phyloP scores from a whole-genome alignment of 2,113 vertebrate species.

The Climacteris rufus region DNA sequence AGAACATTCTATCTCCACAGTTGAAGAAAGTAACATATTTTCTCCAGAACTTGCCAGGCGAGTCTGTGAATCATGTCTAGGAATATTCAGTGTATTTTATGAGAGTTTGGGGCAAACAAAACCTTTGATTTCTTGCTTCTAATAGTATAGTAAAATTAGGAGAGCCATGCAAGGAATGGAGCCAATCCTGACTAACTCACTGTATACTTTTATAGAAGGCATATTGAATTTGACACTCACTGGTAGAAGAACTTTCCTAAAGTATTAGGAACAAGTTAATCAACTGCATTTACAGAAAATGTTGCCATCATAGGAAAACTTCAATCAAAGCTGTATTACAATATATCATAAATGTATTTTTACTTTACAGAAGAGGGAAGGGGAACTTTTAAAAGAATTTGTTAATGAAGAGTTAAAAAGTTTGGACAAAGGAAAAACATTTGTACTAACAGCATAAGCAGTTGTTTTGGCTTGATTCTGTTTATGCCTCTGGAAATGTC shows the following conservation, averaged over 20 bases:
- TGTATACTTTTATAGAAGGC: background rate
- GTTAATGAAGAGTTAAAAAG: background rate
- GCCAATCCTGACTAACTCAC: background rate
- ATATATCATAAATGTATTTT: background rate
- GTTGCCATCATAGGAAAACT: background rate
- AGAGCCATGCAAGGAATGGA: background rate
- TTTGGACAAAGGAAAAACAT: background rate
- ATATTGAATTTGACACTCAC: background rate
- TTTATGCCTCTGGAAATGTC: conserved; percentile 41
- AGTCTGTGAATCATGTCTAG: background rate
- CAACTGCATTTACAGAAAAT: background rate
- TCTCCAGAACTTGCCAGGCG: background rate
- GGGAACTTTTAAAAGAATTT: background rate
- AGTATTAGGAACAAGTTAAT: background rate
- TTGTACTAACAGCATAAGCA: background rate
- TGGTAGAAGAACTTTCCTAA: background rate
- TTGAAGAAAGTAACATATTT: background rate
- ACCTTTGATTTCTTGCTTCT: background rate
- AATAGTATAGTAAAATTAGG: background rate
- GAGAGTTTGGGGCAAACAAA: background rate
- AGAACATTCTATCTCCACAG: background rate
- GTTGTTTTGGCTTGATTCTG: background rate
- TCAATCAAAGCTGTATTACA: background rate
- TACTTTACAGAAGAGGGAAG: background rate
- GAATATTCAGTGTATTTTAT: background rate